phyloP scores from a whole-genome alignment of 2,113 vertebrate genomes.

The Penelope pileata region DNA sequence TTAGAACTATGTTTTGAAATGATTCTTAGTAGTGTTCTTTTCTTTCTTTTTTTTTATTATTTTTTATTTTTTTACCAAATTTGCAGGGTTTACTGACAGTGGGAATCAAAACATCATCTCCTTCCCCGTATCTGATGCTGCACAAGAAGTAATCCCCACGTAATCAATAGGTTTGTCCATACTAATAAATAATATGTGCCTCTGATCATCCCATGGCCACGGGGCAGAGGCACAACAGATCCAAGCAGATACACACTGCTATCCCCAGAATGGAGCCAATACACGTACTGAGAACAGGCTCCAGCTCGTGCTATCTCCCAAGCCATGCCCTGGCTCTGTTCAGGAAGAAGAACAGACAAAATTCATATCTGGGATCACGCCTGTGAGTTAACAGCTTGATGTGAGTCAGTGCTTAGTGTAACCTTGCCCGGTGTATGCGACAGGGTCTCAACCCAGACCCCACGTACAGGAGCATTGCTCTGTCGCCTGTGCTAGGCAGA shows the following conservation, averaged over 20 bases:
- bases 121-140: not conserved
- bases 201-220: not conserved
- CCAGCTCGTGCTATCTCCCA: not conserved
- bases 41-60: not conserved
- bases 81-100: not conserved
- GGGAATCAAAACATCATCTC: not conserved
- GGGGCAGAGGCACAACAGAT: not conserved
- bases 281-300: rapidly evolving
- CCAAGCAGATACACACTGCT: not conserved
- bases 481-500: not conserved
- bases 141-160: not conserved
- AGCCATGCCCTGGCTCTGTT: not conserved
- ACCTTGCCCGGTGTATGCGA: not conserved
- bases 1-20: not conserved
- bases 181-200: not conserved
- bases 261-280: rapidly evolving
- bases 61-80: no score
- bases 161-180: not conserved
- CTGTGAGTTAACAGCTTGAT: not conserved
- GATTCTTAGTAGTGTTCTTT: not conserved
- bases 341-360: not conserved
- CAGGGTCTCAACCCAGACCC: not conserved
- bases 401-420: not conserved
- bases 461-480: not conserved
- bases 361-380: not conserved